Evolutionary conservation across 2,797 vertebrate genomes (phyloP), one percentile per base, ranked within the genome.

Genomic region (Hippocampus kuda): DNA sequence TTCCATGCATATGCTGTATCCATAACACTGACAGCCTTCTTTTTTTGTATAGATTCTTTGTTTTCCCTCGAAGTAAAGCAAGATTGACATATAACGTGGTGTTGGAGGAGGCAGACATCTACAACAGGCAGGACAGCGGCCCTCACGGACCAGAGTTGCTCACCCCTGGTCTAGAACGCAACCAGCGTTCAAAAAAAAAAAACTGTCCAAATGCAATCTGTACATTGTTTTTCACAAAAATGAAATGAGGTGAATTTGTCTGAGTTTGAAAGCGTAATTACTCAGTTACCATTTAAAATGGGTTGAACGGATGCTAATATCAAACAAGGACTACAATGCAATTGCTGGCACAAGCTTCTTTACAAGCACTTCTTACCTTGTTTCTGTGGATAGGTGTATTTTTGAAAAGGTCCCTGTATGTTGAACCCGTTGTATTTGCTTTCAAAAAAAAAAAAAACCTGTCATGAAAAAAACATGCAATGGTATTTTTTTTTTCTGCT

Each of bases 381-480:
- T 56, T 56, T 56, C 11, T 56, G 12, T 56, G 11, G 54, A 56
- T 24, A 56, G 24, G 56, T 74, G 72, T 54, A 30, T 72, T 76
- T 67, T 69, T 64, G 72, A 67, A 72, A 67, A 71, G 72, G 70
- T 78, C 78, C 75, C 74, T 8, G 34, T 38, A 20, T 65, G 41
- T 49, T 70, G 76, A 72, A 79, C 80, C 83, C 78, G 80, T 80
- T 46, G 60, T 77, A 59, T 75, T 68, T 74, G 70, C 75, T 85
- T 82, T 73, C 62, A 57, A 79, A 81, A 78, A 84, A 78, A 60
- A 53, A 77, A 57, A 53, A 70, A 68, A 72, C 81, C 69, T 56
- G 4, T 3, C 70, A 30, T 77, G 70, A 74, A 72, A 65, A 44
- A 57, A 68, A 67, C 61, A 0, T 9, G 49, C 71, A 0, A 56